These are phyloP conservation scores for Heliconius erato DNA, from an alignment of 2,888 invertebrate genomes.

Conservation along the genomic window DNA sequence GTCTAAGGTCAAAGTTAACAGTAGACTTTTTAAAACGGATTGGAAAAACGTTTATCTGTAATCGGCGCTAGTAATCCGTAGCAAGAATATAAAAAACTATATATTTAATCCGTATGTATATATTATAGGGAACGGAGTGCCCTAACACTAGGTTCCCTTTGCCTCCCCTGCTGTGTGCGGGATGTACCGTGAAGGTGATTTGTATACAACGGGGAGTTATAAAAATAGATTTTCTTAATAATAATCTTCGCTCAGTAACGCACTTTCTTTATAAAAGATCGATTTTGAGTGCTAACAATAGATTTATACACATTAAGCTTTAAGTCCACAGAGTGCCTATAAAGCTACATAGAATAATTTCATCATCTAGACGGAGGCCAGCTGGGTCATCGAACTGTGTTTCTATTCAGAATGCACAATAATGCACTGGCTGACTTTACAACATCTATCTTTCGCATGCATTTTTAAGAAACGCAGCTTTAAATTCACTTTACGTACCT, in stretches of 20 bases:
- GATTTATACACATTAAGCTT: slow-evolving; percentile 2
- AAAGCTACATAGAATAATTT: slow-evolving; percentile 35
- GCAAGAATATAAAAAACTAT: neutral
- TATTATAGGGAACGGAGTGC: too few relatives aligned
- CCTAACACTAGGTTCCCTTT: too few relatives aligned
- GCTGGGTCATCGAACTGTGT: slow-evolving; percentile 56
- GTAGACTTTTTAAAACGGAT: slow-evolving; percentile 9
- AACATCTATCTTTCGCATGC: slow-evolving; percentile 55
- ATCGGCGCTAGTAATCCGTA: neutral
- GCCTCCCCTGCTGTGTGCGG: too few relatives aligned
- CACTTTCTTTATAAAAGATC: neutral
- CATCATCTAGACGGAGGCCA: slow-evolving; percentile 39
- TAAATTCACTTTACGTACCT: slow-evolving; percentile 13
- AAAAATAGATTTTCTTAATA: neutral
- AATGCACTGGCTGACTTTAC: slow-evolving; percentile 66
- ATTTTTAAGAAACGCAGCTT: slow-evolving; percentile 26
- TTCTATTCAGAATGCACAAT: slow-evolving; percentile 72
- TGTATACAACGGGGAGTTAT: neutral
- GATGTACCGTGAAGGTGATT: too few relatives aligned
- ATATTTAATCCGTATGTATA: neutral
- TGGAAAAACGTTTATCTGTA: neutral
- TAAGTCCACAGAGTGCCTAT: slow-evolving; percentile 15
- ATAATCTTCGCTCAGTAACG: neutral
- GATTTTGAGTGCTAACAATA: neutral
- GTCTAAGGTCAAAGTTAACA: slow-evolving; percentile 31